Evolutionary conservation across 2,888 invertebrate species (phyloP), one percentile per base, ranked within the genome.

Genomic region (Heliconius cydno): DNA sequence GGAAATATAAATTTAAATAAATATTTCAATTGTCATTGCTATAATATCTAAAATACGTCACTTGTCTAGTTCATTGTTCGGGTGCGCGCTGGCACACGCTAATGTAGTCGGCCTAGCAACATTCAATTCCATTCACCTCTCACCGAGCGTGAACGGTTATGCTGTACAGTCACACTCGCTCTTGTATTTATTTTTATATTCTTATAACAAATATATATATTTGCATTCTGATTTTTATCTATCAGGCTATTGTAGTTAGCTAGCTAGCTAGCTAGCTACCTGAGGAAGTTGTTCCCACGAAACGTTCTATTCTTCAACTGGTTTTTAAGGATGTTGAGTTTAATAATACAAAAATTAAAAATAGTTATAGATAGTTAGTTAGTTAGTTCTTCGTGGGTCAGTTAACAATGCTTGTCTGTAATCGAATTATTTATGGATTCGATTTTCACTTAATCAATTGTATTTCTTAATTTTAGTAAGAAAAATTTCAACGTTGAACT

Each of bases 51-150:
- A 78, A 76, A 68, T 75, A 73, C 81, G 81, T 81, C 78, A 80
- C 68, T 89, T 88, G 88, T 85, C 89, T 92, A 89, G 94, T 93
- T 94, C 92, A 94, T 94, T 94, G 94, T 94, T 94, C 94, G 91
- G 86, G 90, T 60, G 60, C 88, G 89, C 89, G 91, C 90, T 91
- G 93, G 92, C 92, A 91, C 91, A 91, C 90, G 89, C 90, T 90
- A 92, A 92, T 91, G 91, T 89, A 88, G 92, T 88, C 91, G 92
- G 93, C 92, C 92, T 92, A 92, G 93, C 94, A 91, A 92, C 92
- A 88, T 89, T 91, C 89, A 88, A 90, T 91, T 92, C 94, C 94
- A 92, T 93, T 94, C 94, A 94, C 94, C 94, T 94, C 94, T 94
- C 92, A 94, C 94, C 90, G 91, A 91, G 91, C 92, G 90, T 91